Conservation (phyloP, 1,140 invertebrate genomes). For the Gryllus bimaculatus region DNA sequence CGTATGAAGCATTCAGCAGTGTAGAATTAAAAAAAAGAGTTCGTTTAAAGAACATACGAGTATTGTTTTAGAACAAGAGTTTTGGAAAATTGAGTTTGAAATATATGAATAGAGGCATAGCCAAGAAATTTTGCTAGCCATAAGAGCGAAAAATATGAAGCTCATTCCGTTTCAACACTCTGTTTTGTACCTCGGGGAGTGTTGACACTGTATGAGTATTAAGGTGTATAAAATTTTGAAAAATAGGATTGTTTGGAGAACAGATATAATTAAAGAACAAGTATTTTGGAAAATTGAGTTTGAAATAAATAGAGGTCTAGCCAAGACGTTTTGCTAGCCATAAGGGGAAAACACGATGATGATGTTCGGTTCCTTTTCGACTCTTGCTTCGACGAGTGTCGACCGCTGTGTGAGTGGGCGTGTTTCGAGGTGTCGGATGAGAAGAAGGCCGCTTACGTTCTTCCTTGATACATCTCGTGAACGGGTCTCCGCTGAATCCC, state of each 20-base stretch:
- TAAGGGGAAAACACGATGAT: neutral
- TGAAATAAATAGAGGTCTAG: neutral
- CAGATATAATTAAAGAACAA: neutral
- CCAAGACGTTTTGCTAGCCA: neutral
- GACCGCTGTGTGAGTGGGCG: constrained; percentile 60
- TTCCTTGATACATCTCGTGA: constrained; percentile 51
- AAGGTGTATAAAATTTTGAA: no score
- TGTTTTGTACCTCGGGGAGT: no score
- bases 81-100: neutral
- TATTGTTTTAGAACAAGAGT: neutral
- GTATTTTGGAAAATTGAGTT: neutral
- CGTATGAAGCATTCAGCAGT: neutral
- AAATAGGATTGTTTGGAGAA: neutral
- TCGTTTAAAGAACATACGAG: neutral
- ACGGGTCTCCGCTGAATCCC: constrained; percentile 70
- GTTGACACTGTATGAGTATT: no score
- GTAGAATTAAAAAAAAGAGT: neutral
- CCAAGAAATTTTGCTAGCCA: neutral
- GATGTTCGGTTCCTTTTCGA: neutral
- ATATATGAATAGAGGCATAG: neutral
- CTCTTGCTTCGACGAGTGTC: constrained; percentile 72
- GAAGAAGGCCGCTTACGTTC: constrained; percentile 41
- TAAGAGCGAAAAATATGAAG: neutral
- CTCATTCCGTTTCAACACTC: neutral
- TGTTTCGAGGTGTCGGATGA: constrained; percentile 27